Base-by-base conservation (phyloP, 2,113 vertebrate species). In the Oreochromis spilurus region DNA sequence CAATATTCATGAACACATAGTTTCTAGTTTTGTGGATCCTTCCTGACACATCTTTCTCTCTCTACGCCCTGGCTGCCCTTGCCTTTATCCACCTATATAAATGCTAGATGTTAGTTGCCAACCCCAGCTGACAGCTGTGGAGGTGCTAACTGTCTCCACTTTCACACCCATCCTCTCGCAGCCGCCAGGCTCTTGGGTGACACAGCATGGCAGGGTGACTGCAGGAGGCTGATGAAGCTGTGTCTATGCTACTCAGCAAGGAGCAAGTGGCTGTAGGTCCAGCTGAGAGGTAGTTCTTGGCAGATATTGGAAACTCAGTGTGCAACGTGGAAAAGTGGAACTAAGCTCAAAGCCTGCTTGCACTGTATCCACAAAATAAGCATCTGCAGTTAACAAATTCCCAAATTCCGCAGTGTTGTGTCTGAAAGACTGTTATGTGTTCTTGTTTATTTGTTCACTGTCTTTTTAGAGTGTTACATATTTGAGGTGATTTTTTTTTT, bases 141-240 rank as follows among this genome's bases (percentile, higher is more conserved):
- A 89, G 86, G 67, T 72, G 85, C 78, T 84, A 88, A 91, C 87
- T 1, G 14, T 70, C 72, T 78, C 78, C 78, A 84, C 65, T 91
- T 87, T 90, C 89, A 91, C 85, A 89, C 85, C 83, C 79, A 54
- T 88, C 58, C 67, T 14, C 67, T 84, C 80, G 38, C 50, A 82
- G 85, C 84, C 55, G 0, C 48, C 34, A 2, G 77, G 43, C 84
- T 83, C 54, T 52, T 10, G 54, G 81, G 13, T 87, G 86, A 84
- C 83, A 80, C 24, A 4, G 45, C 11, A 7, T 83, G 57, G 65
- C 87, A 40, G 21, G 4, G 38, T 2, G 43, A 84, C 83, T 83
- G 84, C 80, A 83, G 62, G 60, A 52, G 62, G 17, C 82, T 29
- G 83, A 24, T 79, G 78, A 87, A 53, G 82, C 67, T 26, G 75